Conservation (phyloP, 2,888 invertebrate genomes). For the Acrocyrtus sp. region DNA sequence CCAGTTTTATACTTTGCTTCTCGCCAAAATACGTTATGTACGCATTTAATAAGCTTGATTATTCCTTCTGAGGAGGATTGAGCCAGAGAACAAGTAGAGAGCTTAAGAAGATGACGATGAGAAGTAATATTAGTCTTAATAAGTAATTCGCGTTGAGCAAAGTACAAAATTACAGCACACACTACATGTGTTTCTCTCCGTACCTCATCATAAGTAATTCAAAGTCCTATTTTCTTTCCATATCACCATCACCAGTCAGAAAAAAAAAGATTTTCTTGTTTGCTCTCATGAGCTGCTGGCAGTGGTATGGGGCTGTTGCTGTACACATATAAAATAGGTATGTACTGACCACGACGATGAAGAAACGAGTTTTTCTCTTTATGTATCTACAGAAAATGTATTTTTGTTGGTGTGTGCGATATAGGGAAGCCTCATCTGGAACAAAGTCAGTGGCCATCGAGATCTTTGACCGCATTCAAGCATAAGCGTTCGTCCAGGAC, state of each 20-base stretch:
- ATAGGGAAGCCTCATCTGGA: slow-evolving; percentile 42
- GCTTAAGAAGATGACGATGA: slow-evolving; percentile 4
- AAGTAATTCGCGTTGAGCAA: too few relatives aligned
- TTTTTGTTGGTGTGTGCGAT: too few relatives aligned
- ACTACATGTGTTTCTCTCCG: background rate
- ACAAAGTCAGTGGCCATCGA: slow-evolving; percentile 49
- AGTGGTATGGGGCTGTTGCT: background rate
- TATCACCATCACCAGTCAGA: slow-evolving; percentile 35
- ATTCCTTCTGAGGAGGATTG: too few relatives aligned
- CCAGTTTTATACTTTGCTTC: slow-evolving; percentile 23
- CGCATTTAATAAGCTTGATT: slow-evolving; percentile 3
- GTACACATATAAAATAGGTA: too few relatives aligned
- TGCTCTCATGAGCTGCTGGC: slow-evolving; percentile 22
- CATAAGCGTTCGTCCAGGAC: slow-evolving; percentile 37
- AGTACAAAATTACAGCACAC: slow-evolving; percentile 13
- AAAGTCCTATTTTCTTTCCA: slow-evolving; percentile 19
- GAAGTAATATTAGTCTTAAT: background rate
- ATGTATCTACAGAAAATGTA: too few relatives aligned
- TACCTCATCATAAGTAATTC: slow-evolving; percentile 33
- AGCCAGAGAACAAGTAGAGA: slow-evolving; percentile 5
- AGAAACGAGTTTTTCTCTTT: too few relatives aligned
- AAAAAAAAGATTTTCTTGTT: slow-evolving; percentile 45
- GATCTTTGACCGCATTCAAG: slow-evolving; percentile 49
- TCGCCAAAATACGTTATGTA: slow-evolving; percentile 4
- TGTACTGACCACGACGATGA: too few relatives aligned